Percentiles rank a stretch among this genome's conserved stretches.
Evolutionary conservation across 2,888 invertebrate species (phyloP).

Genomic region (Notodonta ziczac): DNA sequence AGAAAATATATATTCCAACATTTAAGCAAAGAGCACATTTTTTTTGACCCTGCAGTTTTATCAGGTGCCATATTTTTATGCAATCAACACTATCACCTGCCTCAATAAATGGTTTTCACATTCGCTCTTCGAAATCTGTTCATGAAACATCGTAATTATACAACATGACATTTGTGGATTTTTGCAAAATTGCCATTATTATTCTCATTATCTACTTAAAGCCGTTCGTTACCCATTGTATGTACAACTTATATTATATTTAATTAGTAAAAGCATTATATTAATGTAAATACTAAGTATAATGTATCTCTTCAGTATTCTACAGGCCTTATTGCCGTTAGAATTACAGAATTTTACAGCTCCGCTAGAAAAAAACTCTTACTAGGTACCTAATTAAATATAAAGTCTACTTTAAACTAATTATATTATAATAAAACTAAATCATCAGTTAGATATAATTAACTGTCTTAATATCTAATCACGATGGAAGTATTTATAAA

Average conservation of each 20-base stretch:
- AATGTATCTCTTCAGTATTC: neutral
- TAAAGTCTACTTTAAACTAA: neutral
- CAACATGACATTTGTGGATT: neutral
- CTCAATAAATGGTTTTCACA: slow-evolving; percentile 43
- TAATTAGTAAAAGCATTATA: slow-evolving; percentile 37
- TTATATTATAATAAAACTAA: neutral
- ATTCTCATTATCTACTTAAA: slow-evolving; percentile 20
- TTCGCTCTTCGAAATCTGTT: slow-evolving; percentile 16
- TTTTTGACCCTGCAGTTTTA: slow-evolving; percentile 13
- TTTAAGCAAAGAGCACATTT: slow-evolving; percentile 20
- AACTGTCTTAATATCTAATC: slow-evolving; percentile 4
- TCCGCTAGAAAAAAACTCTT: slow-evolving; percentile 3
- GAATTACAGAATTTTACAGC: neutral
- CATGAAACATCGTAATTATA: neutral
- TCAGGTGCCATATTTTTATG: slow-evolving; percentile 45
- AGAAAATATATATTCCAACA: slow-evolving; percentile 19
- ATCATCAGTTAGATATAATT: slow-evolving; percentile 1
- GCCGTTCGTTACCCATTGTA: slow-evolving; percentile 17
- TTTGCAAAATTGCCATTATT: neutral
- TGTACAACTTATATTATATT: slow-evolving; percentile 26
- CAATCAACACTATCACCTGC: slow-evolving; percentile 66
- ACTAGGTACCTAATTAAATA: neutral
- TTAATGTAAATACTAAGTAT: slow-evolving; percentile 12
- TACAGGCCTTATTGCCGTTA: neutral
- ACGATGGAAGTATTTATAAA: neutral